A percentile compares a stretch with the other conserved stretches of the same genome.
Conservation (phyloP, 2,797 vertebrate species). For the Sebastes oblongus region DNA sequence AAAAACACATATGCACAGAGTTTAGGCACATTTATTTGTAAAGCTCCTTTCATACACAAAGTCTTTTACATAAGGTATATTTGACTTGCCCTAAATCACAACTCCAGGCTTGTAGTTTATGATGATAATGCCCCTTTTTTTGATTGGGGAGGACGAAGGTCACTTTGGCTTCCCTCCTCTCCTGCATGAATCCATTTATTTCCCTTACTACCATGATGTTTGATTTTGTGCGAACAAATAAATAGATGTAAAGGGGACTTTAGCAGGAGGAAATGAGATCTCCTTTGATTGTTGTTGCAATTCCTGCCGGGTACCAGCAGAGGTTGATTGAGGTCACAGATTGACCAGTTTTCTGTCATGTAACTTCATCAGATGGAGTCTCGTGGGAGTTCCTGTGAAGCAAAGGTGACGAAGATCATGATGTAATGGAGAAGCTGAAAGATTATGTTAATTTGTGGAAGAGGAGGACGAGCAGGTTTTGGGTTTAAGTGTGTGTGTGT, state of each 20-base stretch:
- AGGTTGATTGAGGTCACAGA: constrained; percentile 29
- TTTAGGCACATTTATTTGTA: neutral
- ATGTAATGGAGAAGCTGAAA: neutral
- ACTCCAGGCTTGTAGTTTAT: neutral
- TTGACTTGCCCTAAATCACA: neutral
- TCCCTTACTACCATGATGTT: neutral
- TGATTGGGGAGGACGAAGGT: neutral
- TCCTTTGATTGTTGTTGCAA: neutral
- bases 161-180: neutral
- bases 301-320: constrained; percentile 5
- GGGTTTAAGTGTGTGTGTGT: neutral
- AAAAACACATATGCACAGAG: neutral
- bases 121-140: neutral
- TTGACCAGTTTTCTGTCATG: neutral
- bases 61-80: neutral
- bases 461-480: neutral
- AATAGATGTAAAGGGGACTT: neutral
- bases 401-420: neutral
- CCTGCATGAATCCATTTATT: neutral
- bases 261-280: neutral
- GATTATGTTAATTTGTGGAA: neutral
- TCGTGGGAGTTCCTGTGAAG: neutral
- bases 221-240: neutral
- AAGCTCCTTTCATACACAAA: neutral
- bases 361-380: neutral